Percentiles rank a stretch among this genome's conserved stretches.
Conservation (phyloP, 2,113 vertebrate genomes). For the Gobiocypris rarus region DNA sequence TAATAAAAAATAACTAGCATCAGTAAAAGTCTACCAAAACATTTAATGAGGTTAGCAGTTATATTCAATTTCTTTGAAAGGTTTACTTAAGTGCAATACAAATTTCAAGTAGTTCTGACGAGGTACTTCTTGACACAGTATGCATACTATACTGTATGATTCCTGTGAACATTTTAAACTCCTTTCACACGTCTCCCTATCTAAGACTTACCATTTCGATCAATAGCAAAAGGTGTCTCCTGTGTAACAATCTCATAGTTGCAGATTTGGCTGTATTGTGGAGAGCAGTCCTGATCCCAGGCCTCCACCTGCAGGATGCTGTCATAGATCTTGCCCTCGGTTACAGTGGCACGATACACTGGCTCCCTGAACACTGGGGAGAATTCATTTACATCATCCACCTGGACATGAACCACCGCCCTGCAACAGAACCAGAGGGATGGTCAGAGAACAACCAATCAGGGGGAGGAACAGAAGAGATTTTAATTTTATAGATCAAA, state of each 20-base stretch:
- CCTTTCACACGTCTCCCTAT: neutral
- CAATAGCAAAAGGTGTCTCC: conserved; percentile 93
- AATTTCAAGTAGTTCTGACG: neutral
- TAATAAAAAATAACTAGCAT: no score
- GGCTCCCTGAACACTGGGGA: conserved; percentile 89
- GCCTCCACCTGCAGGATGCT: conserved; percentile 97
- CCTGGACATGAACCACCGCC: conserved; percentile 96
- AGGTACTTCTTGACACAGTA: neutral
- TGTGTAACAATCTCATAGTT: conserved; percentile 93
- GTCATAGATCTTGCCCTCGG: conserved; percentile 94
- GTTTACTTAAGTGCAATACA: neutral
- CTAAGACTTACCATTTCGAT: conserved; percentile 90
- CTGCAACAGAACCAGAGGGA: conserved; percentile 65
- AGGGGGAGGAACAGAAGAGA: conserved; percentile 1
- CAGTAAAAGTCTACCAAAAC: no score
- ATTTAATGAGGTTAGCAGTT: neutral
- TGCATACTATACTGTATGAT: neutral
- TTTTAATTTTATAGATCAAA: neutral
- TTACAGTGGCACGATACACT: conserved; percentile 85
- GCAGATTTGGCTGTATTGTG: conserved; percentile 97
- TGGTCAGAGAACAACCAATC: neutral
- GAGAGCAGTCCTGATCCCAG: conserved; percentile 93
- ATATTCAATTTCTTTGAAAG: neutral
- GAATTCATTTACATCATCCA: conserved; percentile 96
- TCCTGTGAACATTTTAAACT: no score